phyloP scores from a whole-genome alignment of 2,797 vertebrate genomes.

The Furcifer pardalis region DNA sequence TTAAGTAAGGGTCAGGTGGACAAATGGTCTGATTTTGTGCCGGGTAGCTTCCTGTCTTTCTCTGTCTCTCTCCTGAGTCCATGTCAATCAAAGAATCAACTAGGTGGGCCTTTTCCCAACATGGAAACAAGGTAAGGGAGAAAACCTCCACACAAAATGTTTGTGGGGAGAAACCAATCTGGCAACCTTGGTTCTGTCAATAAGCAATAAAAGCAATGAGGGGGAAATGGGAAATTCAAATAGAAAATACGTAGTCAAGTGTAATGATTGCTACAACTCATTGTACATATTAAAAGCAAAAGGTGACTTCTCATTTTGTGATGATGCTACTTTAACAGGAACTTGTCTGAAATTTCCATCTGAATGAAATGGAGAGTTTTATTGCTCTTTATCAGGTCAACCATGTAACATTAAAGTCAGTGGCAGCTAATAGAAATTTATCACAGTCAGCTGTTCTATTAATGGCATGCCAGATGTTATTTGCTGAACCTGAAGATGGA shows the following conservation, averaged over 20 bases:
- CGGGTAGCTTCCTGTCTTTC: neutral
- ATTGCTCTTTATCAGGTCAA: slow-evolving; percentile 27
- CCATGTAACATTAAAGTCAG: slow-evolving; percentile 24
- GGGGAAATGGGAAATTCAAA: neutral
- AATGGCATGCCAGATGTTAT: slow-evolving; percentile 47
- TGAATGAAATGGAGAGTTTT: slow-evolving; percentile 20
- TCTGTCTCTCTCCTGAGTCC: neutral
- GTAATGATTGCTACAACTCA: neutral
- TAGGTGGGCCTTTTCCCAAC: neutral
- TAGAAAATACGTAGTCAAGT: slow-evolving; percentile 33
- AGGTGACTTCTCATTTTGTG: slow-evolving; percentile 3
- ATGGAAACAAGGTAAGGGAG: neutral
- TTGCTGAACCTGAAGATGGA: neutral
- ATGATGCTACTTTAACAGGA: neutral
- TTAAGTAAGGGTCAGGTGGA: neutral
- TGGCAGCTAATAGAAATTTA: slow-evolving; percentile 24
- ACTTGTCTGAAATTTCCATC: slow-evolving; percentile 40
- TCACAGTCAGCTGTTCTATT: slow-evolving; percentile 43
- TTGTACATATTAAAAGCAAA: slow-evolving; percentile 29
- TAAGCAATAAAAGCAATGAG: slow-evolving; percentile 31
- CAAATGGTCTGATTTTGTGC: neutral
- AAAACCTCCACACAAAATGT: neutral
- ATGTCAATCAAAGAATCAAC: neutral
- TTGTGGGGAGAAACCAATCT: neutral
- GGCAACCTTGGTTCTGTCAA: neutral